Percentiles rank a stretch among this genome's conserved stretches.
These are phyloP conservation scores for Harpegnathos saltator DNA, from an alignment of 1,140 invertebrate genomes.

Conservation along the genomic window DNA sequence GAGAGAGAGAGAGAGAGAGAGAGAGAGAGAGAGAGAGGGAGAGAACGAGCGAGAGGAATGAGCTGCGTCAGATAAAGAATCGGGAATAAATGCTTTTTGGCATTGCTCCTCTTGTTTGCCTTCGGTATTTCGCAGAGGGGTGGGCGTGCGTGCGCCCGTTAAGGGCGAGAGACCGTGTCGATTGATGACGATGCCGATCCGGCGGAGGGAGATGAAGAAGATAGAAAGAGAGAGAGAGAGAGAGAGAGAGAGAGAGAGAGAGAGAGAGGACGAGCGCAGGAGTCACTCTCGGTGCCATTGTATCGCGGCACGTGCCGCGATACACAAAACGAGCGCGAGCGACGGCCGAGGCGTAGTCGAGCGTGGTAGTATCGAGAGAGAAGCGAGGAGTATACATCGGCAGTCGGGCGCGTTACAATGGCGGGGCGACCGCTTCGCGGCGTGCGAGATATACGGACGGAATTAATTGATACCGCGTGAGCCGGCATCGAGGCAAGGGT, in stretches of 20 bases:
- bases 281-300: slow-evolving; percentile 83
- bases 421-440: slow-evolving; percentile 29
- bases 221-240: slow-evolving; percentile 7
- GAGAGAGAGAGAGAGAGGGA: slow-evolving; percentile 30
- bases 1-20: not conserved
- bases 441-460: slow-evolving; percentile 77
- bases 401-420: slow-evolving; percentile 55
- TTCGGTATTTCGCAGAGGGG: slow-evolving; percentile 81
- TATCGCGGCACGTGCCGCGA: slow-evolving; percentile 82
- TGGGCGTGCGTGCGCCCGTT: slow-evolving; percentile 74
- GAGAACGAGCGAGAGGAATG: not conserved
- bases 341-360: slow-evolving; percentile 60
- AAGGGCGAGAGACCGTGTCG: slow-evolving; percentile 79
- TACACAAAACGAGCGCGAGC: slow-evolving; percentile 69
- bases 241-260: slow-evolving; percentile 34
- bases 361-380: slow-evolving; percentile 56
- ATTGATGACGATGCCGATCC: slow-evolving; percentile 84
- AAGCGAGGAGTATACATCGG: slow-evolving; percentile 36
- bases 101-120: slow-evolving; percentile 83
- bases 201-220: slow-evolving; percentile 1
- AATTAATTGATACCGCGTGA: slow-evolving; percentile 86
- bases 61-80: slow-evolving; percentile 60
- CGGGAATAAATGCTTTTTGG: slow-evolving; percentile 81
- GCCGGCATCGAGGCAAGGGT: slow-evolving; percentile 80
- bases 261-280: slow-evolving; percentile 60